Evolutionary conservation across 2,888 invertebrate species (phyloP).

Genomic region (Troides aeacus): DNA sequence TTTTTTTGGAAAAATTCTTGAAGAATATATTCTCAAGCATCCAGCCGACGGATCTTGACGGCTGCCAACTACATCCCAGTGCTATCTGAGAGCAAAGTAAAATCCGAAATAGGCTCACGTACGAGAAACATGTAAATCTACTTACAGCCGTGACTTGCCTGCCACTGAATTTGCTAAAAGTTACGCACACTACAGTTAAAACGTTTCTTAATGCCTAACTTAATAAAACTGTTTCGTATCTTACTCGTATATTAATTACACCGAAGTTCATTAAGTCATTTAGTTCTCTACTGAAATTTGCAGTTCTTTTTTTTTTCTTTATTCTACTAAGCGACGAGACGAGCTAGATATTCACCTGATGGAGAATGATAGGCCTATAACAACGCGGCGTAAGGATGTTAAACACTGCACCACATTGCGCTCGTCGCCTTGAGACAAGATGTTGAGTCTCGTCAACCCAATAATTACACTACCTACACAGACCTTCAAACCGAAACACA

Average conservation of each 20-base stretch:
- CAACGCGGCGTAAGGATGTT: too few species aligned
- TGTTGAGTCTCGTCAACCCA: too few species aligned
- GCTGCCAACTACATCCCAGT: slow-evolving; percentile 41
- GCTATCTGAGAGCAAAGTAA: slow-evolving; percentile 55
- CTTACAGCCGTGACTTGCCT: slow-evolving; percentile 64
- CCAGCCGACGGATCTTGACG: slow-evolving; percentile 20
- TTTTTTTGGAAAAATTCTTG: not conserved
- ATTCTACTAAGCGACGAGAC: too few species aligned
- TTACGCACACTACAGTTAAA: slow-evolving; percentile 39
- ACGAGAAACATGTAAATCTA: slow-evolving; percentile 72
- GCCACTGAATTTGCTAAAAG: slow-evolving; percentile 48
- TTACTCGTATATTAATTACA: not conserved
- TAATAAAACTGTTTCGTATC: slow-evolving; percentile 23
- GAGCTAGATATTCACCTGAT: too few species aligned
- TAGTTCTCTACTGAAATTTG: too few species aligned
- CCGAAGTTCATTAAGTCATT: not conserved
- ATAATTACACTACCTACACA: too few species aligned
- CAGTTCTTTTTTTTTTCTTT: too few species aligned
- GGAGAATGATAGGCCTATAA: too few species aligned
- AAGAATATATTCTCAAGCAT: slow-evolving; percentile 8
- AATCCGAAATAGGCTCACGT: slow-evolving; percentile 74
- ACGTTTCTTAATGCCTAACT: slow-evolving; percentile 31
- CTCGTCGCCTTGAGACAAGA: too few species aligned
- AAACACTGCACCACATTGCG: too few species aligned
- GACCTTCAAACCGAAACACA: too few species aligned